Evolutionary conservation across 2,113 vertebrate species (phyloP).

Genomic region (Miniopterus natalensis): DNA sequence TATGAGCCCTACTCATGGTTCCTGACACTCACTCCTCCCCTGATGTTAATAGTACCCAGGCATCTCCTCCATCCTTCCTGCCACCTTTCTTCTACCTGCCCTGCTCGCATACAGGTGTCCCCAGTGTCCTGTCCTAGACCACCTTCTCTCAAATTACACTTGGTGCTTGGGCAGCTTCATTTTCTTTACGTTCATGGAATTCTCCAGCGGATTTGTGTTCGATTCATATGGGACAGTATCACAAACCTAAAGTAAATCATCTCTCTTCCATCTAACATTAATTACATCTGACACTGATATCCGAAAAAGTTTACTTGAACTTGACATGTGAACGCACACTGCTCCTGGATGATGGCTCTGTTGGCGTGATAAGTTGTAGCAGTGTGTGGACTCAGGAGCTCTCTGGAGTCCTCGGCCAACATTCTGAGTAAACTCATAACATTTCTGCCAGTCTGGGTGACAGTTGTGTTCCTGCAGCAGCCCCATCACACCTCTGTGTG

Average conservation of each 20-base stretch:
- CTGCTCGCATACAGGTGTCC: background rate
- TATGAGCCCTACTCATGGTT: background rate
- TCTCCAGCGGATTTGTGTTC: background rate
- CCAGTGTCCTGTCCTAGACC: background rate
- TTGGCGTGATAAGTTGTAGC: background rate
- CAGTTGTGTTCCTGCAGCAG: background rate
- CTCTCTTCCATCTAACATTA: background rate
- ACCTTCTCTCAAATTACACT: background rate
- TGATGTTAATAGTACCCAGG: background rate
- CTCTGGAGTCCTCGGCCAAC: background rate
- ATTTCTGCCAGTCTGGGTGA: background rate
- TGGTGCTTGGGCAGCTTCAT: background rate
- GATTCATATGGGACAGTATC: background rate
- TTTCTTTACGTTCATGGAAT: background rate
- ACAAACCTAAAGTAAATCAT: background rate
- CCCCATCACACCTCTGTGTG: background rate
- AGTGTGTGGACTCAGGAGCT: background rate
- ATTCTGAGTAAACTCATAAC: background rate
- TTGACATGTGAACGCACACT: background rate
- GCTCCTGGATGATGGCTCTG: background rate
- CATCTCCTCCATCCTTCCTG: background rate
- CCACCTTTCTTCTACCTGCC: background rate
- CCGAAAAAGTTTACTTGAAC: background rate
- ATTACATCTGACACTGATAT: background rate
- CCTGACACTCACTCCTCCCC: background rate